Evolutionary conservation across 2,888 invertebrate species (phyloP).

Genomic region (Himalopsyche anomala): DNA sequence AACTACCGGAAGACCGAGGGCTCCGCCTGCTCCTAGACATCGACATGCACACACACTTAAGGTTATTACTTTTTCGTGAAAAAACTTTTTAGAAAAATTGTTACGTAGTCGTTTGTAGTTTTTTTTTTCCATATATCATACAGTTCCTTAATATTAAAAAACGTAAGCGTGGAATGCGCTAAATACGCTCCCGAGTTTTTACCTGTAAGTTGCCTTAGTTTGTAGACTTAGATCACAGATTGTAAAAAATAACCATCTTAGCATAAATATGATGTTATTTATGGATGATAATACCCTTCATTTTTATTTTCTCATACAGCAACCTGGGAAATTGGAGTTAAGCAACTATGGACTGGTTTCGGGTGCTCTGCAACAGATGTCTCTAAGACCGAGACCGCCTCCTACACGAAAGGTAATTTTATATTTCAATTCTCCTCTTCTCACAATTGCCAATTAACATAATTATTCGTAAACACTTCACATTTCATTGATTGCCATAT

Average conservation of each 20-base stretch:
- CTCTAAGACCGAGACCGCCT: constrained; percentile 74
- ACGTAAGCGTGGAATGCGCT: too few relatives aligned
- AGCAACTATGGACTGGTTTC: constrained; percentile 93
- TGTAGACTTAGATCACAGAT: too few relatives aligned
- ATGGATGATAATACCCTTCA: not conserved
- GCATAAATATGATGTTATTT: not conserved
- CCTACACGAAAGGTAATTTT: constrained; percentile 80
- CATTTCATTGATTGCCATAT: not conserved
- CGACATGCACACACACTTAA: constrained; percentile 75
- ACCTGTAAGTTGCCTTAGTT: too few relatives aligned
- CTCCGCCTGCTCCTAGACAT: constrained; percentile 71
- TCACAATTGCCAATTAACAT: not conserved
- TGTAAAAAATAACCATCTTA: too few relatives aligned
- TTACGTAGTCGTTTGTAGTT: too few relatives aligned
- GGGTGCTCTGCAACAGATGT: constrained; percentile 86
- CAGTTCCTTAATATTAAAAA: too few relatives aligned
- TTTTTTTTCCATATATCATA: too few relatives aligned
- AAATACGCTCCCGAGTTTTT: too few relatives aligned
- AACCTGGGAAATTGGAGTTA: constrained; percentile 93
- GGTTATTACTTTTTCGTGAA: constrained; percentile 67
- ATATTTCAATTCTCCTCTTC: constrained; percentile 52
- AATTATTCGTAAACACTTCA: too few relatives aligned
- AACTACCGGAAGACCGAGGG: constrained; percentile 73
- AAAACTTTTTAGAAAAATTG: too few relatives aligned
- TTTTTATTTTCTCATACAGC: constrained; percentile 71